Percentiles rank a stretch among this genome's conserved stretches.
Conservation (phyloP, 2,888 invertebrate genomes). For the Pegoplata infirma region DNA sequence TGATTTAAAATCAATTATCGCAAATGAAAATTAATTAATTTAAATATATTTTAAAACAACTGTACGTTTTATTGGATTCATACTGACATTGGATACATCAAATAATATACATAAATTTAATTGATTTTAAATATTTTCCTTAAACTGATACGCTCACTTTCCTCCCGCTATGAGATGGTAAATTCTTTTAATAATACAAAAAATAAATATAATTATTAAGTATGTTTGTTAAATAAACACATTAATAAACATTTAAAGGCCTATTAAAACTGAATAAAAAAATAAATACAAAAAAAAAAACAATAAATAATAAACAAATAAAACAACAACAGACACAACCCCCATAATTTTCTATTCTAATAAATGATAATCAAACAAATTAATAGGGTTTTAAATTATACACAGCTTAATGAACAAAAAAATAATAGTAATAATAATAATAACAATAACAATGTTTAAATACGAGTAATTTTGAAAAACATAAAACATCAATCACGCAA, state of each 20-base stretch:
- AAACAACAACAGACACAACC: not conserved
- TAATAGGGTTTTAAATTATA: constrained; percentile 28
- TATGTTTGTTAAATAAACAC: not conserved
- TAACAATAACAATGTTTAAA: not conserved
- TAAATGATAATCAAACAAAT: constrained; percentile 15
- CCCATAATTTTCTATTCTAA: not conserved
- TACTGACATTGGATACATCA: not conserved
- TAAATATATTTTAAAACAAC: too few relatives aligned
- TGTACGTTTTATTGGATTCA: not conserved
- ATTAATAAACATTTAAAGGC: not conserved
- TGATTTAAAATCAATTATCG: too few relatives aligned
- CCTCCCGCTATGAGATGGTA: not conserved
- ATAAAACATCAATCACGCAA: constrained; percentile 54
- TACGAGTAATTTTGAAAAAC: not conserved
- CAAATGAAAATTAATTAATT: too few relatives aligned
- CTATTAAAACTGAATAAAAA: not conserved
- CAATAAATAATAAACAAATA: not conserved
- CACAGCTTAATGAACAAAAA: too few relatives aligned
- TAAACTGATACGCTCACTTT: not conserved
- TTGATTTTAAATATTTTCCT: not conserved
- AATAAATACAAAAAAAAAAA: not conserved
- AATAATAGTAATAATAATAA: not conserved
- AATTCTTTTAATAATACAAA: not conserved
- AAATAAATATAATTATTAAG: not conserved
- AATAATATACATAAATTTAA: not conserved